Evolutionary conservation across 2,888 invertebrate genomes (phyloP), one percentile per base, ranked within the genome.

Genomic region (Epirrhoe tristata): DNA sequence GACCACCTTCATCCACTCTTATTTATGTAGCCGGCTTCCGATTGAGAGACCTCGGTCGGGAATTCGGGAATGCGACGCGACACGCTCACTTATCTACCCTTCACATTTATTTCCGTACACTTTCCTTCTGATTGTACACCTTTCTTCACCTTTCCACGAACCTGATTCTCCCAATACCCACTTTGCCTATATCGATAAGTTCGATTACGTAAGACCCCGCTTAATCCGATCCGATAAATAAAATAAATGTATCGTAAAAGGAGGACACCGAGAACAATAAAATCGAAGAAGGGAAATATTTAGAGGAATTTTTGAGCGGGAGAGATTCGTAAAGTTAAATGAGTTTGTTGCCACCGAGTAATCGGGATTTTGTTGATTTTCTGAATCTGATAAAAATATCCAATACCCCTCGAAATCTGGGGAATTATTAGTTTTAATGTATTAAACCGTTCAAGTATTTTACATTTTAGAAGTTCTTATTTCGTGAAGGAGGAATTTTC

Each of bases 1-100:
- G 73, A 58, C 67, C 80, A 85, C 87, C 87, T 86, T 87, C 87
- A 90, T 88, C 86, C 87, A 86, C 83, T 83, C 86, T 90, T 93
- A 91, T 93, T 92, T 93, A 93, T 92, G 92, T 90, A 89, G 87
- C 89, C 81, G 74, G 84, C 90, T 82, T 91, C 91, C 93, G 90
- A 93, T 91, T 91, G 92, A 91, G 91, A 89, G 87, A 80, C 83
- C 56, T 57, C 59, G 57, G 55, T 46, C 63, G 58, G 58, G 65
- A 59, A 62, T 60, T 62, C 80, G 80, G 75, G 79, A 84, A 87
- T 81, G 84, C 86, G 86, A 81, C 84, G 86, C 90, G 87, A 86
- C 86, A 85, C 84, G 81, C 83, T 79, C 79, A 85, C 86, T 89
- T 93, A 93, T 93, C 93, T 93, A 91, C 93, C 93, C 93, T 85